These are phyloP conservation scores for Cheilinus undulatus DNA, from an alignment of 2,113 vertebrate genomes.

Conservation along the genomic window DNA sequence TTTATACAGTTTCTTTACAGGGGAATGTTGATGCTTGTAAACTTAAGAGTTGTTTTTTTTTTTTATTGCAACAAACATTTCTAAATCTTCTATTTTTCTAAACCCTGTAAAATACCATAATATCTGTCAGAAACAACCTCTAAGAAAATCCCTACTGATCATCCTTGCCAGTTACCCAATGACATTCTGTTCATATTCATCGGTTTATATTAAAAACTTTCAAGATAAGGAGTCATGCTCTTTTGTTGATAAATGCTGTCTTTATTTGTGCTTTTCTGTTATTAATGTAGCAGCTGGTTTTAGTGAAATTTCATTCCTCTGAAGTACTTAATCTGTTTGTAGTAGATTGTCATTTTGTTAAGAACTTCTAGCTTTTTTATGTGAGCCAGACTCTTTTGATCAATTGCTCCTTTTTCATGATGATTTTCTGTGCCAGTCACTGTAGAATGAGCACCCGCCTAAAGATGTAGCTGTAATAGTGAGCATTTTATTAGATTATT, in stretches of 20 bases:
- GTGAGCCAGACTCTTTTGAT: too few species aligned
- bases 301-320: neutral
- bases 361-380: neutral
- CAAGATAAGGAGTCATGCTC: too few species aligned
- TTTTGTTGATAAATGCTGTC: neutral
- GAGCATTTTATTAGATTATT: too few species aligned
- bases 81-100: too few species aligned
- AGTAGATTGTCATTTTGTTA: neutral
- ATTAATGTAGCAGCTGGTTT: neutral
- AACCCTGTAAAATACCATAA: neutral
- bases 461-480: too few species aligned
- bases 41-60: too few species aligned
- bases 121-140: neutral
- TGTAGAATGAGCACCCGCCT: too few species aligned
- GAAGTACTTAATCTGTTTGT: neutral
- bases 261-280: slow-evolving; percentile 1
- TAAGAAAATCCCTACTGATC: neutral
- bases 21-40: too few species aligned
- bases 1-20: neutral
- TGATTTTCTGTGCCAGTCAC: neutral
- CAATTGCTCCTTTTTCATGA: neutral
- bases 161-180: neutral
- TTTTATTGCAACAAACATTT: too few species aligned
- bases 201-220: neutral
- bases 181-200: neutral